Conservation (phyloP, 2,888 invertebrate species). For the Drosophila kanekoi region DNA sequence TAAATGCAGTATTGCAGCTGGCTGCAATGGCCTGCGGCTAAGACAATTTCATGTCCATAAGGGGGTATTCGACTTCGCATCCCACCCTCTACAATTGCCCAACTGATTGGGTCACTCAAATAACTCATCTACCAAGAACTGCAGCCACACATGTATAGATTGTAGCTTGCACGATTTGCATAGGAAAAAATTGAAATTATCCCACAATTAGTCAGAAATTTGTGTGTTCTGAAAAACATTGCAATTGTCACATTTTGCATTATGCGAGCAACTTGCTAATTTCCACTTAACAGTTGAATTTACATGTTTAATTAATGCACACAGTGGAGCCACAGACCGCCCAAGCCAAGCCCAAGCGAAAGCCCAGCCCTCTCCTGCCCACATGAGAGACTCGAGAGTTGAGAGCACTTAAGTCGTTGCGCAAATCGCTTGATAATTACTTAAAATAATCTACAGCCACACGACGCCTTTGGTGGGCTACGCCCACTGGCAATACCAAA, state of each 20-base stretch:
- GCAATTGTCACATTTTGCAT: slow-evolving; percentile 15
- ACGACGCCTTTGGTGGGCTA: slow-evolving; percentile 30
- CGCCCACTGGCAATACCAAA: slow-evolving; percentile 21
- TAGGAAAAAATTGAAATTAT: neutral
- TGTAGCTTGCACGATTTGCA: too few species aligned
- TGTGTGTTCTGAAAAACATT: neutral
- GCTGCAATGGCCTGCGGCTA: too few species aligned
- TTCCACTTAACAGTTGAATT: slow-evolving; percentile 56
- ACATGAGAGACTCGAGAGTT: slow-evolving; percentile 20
- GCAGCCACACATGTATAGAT: too few species aligned
- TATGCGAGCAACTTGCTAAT: slow-evolving; percentile 48
- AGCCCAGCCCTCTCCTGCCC: neutral
- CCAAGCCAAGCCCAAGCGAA: too few species aligned
- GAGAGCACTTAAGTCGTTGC: slow-evolving; percentile 68
- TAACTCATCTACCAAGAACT: too few species aligned
- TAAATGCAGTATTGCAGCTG: too few species aligned
- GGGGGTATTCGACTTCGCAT: too few species aligned
- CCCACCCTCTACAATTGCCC: too few species aligned
- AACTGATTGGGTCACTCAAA: too few species aligned
- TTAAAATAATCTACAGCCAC: slow-evolving; percentile 76
- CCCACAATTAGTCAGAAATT: neutral
- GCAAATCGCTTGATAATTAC: slow-evolving; percentile 80
- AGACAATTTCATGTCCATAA: too few species aligned
- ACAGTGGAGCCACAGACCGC: slow-evolving; percentile 1
- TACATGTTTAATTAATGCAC: slow-evolving; percentile 70